phyloP scores from a whole-genome alignment of 2,797 vertebrate species.

The Jordanella pulchra region DNA sequence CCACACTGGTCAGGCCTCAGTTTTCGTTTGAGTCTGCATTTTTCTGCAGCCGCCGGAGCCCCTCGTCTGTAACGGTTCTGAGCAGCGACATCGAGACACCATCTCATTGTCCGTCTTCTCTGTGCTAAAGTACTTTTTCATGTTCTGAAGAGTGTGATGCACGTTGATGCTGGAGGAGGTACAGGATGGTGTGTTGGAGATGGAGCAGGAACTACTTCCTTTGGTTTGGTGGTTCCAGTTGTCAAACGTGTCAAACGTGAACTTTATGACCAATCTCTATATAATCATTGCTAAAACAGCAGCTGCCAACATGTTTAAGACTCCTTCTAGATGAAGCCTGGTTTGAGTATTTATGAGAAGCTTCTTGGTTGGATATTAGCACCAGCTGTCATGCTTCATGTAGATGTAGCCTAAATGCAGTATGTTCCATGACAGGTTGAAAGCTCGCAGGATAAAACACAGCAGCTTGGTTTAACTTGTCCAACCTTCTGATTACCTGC shows the following conservation, averaged over 20 bases:
- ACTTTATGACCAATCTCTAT: no score
- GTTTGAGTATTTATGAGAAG: no score
- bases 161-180: conserved; percentile 29
- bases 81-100: conserved; percentile 30
- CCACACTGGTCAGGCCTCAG: conserved; percentile 32
- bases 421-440: no score
- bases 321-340: no score
- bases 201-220: conserved; percentile 12
- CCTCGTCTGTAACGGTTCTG: conserved; percentile 5
- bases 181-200: conserved; percentile 32
- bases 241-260: conserved; percentile 7
- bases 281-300: no score
- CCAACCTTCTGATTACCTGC: no score
- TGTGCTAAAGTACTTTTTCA: conserved; percentile 42
- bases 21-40: conserved; percentile 19
- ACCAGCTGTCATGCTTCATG: no score
- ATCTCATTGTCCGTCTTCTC: conserved; percentile 33
- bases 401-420: no score
- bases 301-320: no score
- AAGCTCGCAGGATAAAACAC: no score
- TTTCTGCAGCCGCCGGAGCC: conserved; percentile 26
- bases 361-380: no score
- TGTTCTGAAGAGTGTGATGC: conserved; percentile 35
- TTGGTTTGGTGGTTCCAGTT: conserved; percentile 14
- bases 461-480: no score